Percentiles rank a stretch among this genome's conserved stretches.
Conservation (phyloP, 2,888 invertebrate genomes). For the Alloscopus bannaensis region DNA sequence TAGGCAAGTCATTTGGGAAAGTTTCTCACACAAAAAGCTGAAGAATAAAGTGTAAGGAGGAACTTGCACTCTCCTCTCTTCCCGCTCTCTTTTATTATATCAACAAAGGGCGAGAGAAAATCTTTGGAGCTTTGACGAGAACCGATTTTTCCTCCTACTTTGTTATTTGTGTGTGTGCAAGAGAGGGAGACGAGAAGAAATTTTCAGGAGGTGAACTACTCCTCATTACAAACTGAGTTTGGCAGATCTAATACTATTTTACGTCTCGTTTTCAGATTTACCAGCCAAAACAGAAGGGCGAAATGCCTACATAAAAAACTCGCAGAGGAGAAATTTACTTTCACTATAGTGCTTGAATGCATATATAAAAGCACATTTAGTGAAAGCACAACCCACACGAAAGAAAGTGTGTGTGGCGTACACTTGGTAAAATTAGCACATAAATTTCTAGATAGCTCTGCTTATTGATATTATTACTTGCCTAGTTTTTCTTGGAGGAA, state of each 20-base stretch:
- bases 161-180: neutral
- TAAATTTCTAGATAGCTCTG: constrained; percentile 47
- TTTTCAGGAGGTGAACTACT: constrained; percentile 23
- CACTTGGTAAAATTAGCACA: constrained; percentile 51
- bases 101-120: constrained; percentile 45
- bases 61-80: constrained; percentile 2
- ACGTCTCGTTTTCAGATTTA: constrained; percentile 31
- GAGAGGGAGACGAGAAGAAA: constrained; percentile 10
- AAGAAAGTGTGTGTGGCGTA: neutral
- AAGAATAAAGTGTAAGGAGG: constrained; percentile 18
- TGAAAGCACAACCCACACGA: neutral
- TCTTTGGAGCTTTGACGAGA: constrained; percentile 47
- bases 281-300: constrained; percentile 1
- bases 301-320: neutral
- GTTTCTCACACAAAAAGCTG: constrained; percentile 26
- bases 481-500: neutral
- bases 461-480: constrained; percentile 50
- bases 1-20: constrained; percentile 59
- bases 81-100: constrained; percentile 27
- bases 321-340: neutral
- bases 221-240: constrained; percentile 48
- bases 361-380: too few species aligned
- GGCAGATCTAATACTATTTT: constrained; percentile 36
- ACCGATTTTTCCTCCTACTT: constrained; percentile 40
- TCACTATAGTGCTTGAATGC: too few species aligned